These are phyloP conservation scores for Orcinus orca DNA, from an alignment of 2,113 vertebrate species.

Conservation along the genomic window DNA sequence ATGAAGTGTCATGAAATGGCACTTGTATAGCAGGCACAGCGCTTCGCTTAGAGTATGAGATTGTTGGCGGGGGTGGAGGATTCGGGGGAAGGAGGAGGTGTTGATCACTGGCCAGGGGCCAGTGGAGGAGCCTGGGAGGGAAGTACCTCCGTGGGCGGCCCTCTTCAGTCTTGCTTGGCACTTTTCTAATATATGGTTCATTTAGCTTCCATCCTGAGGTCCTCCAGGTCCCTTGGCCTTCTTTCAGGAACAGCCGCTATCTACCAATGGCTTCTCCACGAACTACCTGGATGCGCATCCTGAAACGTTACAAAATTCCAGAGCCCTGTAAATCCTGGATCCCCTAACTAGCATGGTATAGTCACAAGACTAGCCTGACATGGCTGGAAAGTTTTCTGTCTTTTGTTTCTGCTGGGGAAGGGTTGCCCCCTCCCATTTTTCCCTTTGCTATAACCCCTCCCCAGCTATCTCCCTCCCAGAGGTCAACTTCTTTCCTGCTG, in stretches of 20 bases:
- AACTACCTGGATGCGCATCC: neutral
- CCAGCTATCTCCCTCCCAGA: constrained; percentile 66
- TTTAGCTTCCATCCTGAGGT: neutral
- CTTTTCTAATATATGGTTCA: neutral
- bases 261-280: neutral
- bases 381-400: constrained; percentile 67
- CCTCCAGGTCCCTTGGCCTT: neutral
- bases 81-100: neutral
- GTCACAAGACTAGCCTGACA: constrained; percentile 40
- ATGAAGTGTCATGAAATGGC: neutral
- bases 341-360: neutral
- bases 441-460: constrained; percentile 50
- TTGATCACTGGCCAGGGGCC: neutral
- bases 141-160: neutral
- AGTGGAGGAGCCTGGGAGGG: neutral
- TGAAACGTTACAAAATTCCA: neutral
- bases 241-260: neutral
- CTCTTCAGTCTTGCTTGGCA: neutral
- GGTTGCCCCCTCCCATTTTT: constrained; percentile 54
- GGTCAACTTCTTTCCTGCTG: constrained; percentile 85
- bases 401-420: constrained; percentile 59
- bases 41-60: neutral
- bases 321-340: neutral
- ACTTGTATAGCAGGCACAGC: neutral
- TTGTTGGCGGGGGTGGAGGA: no score